Evolutionary conservation across 1,140 invertebrate species (phyloP), one percentile per base, ranked within the genome.

Genomic region (Brachionus manjavacas): DNA sequence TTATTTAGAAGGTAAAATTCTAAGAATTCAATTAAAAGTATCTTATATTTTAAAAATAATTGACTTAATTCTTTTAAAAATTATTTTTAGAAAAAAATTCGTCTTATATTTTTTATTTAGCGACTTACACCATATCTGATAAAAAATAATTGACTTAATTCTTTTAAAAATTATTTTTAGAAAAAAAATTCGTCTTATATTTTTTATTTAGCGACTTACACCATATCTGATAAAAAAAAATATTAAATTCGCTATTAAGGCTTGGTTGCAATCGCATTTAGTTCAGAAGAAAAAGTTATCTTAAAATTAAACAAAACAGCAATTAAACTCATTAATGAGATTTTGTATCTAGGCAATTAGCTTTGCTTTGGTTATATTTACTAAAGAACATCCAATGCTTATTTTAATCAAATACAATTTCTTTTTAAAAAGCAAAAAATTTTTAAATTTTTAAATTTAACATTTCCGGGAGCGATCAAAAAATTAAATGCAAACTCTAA

Each of bases 11-110:
- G 3, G 4, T 20, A 9, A 60, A 52, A 60, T 60, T 60, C n/a
- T 60, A 60, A 60, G 52, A 60, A 60, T 60, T 60, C 52, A 60
- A 60, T 60, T 60, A 60, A 60, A 60, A 60, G 52, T 20, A 60
- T 60, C 52, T 20, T 60, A 23, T 60, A 20, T 20, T 60, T 1
- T n/a, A 20, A 60, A 60, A 60, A 60, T 8, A 8, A 60, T 60
- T 60, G 23, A 20, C 52, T 60, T 23, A 52, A 52, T 60, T 60
- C 25, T 60, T 20, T 60, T n/a, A n/a, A 60, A 60, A 20, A 23
- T 23, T 60, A 60, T 60, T 60, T 60, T 60, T 60, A 60, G 52
- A 60, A 23, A 23, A 60, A 60, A 60, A 9, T 60, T 60, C 52
- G 52, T 20, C 4, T 20, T 9, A 60, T 9, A 60, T 20, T 20